phyloP scores from a whole-genome alignment of 2,888 invertebrate genomes.

The Pollenia labialis region DNA sequence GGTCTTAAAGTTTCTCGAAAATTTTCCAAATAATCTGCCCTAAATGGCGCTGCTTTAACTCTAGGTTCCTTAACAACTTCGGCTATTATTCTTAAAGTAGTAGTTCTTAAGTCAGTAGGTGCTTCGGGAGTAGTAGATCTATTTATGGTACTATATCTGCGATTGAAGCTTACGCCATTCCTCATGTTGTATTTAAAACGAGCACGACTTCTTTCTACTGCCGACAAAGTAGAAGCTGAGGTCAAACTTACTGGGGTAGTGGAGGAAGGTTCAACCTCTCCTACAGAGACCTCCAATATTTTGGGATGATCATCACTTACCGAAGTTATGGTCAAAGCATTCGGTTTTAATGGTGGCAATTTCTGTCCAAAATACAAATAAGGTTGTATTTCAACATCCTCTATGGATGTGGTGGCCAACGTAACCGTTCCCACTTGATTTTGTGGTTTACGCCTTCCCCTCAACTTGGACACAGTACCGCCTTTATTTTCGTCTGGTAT shows the following conservation, averaged over 20 bases:
- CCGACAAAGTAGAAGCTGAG: slow-evolving; percentile 75
- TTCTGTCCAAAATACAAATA: slow-evolving; percentile 90
- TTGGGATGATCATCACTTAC: slow-evolving; percentile 85
- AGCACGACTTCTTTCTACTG: slow-evolving; percentile 79
- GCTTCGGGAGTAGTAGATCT: slow-evolving; percentile 54
- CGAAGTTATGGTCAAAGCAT: slow-evolving; percentile 83
- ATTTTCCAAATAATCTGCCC: slow-evolving; percentile 58
- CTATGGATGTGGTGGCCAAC: slow-evolving; percentile 74
- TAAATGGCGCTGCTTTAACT: background rate
- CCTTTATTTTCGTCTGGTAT: slow-evolving; percentile 79
- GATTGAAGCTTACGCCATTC: slow-evolving; percentile 70
- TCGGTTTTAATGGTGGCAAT: slow-evolving; percentile 84
- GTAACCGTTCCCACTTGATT: slow-evolving; percentile 66
- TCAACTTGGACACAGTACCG: slow-evolving; percentile 74
- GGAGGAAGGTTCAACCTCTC: slow-evolving; percentile 75
- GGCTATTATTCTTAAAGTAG: slow-evolving; percentile 52
- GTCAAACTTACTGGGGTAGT: slow-evolving; percentile 67
- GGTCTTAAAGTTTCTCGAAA: background rate
- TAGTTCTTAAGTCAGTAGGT: slow-evolving; percentile 53
- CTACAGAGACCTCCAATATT: slow-evolving; percentile 87
- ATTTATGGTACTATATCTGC: slow-evolving; percentile 66
- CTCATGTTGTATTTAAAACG: slow-evolving; percentile 80
- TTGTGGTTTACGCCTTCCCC: slow-evolving; percentile 76
- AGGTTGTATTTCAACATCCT: slow-evolving; percentile 87
- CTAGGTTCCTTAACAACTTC: slow-evolving; percentile 30